Evolutionary conservation across 2,113 vertebrate genomes (phyloP).

Genomic region (Ceratotherium simum): DNA sequence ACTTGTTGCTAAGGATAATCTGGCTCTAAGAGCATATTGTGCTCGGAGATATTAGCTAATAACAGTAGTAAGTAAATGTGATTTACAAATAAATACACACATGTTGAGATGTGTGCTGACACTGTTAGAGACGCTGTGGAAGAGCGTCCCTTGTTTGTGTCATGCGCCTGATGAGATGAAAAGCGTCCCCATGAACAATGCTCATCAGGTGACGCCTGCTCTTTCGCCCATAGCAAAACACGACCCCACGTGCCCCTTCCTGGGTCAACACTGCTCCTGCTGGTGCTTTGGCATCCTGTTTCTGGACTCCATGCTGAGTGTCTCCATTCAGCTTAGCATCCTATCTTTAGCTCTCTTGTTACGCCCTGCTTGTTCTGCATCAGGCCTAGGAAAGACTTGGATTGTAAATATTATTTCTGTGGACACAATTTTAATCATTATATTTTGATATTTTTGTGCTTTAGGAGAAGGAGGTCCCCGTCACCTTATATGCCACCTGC

Average conservation of each 20-base stretch:
- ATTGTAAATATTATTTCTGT: background rate
- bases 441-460: background rate
- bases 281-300: background rate
- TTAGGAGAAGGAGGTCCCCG: background rate
- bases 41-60: background rate
- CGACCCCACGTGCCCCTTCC: background rate
- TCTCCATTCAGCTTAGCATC: background rate
- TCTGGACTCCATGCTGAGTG: background rate
- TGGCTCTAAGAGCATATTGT: background rate
- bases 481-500: background rate
- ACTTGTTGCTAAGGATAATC: background rate
- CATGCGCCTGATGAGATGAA: background rate
- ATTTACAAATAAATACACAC: background rate
- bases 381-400: background rate
- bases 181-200: background rate
- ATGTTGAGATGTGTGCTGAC: background rate
- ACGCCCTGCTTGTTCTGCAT: background rate
- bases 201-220: background rate
- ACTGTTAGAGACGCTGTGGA: background rate
- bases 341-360: background rate
- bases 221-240: background rate
- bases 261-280: background rate
- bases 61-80: background rate
- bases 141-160: background rate
- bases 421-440: conserved; percentile 7